These are phyloP conservation scores for Rattus rattus DNA, from an alignment of 2,113 vertebrate species.

Conservation along the genomic window DNA sequence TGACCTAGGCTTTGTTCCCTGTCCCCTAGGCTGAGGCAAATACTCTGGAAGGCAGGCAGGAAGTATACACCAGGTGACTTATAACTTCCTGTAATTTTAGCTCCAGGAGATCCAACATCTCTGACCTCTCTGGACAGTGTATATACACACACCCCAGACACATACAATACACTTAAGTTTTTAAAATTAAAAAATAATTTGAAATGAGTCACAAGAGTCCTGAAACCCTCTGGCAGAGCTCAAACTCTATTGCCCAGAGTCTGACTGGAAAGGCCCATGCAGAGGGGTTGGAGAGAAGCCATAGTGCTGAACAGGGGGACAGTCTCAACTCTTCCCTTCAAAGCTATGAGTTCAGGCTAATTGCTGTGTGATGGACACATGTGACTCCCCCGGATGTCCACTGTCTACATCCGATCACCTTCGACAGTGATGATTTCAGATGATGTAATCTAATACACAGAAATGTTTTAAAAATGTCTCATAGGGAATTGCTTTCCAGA, in stretches of 20 bases:
- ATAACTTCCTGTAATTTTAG: not conserved
- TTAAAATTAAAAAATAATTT: not conserved
- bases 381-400: not conserved
- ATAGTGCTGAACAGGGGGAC: not conserved
- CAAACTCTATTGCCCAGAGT: not conserved
- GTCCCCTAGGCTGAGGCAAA: no score
- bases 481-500: not conserved
- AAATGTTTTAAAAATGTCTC: not conserved
- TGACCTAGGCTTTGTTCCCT: not conserved
- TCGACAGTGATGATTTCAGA: not conserved
- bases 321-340: not conserved
- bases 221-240: not conserved
- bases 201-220: not conserved
- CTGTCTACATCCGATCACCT: not conserved
- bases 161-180: not conserved
- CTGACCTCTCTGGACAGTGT: not conserved
- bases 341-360: not conserved
- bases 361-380: not conserved
- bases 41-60: not conserved
- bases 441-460: not conserved
- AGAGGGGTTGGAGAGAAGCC: not conserved
- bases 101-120: not conserved
- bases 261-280: not conserved
- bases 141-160: not conserved
- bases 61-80: not conserved